Conservation (phyloP, 1,140 invertebrate genomes). For the Drosophila mauritiana region DNA sequence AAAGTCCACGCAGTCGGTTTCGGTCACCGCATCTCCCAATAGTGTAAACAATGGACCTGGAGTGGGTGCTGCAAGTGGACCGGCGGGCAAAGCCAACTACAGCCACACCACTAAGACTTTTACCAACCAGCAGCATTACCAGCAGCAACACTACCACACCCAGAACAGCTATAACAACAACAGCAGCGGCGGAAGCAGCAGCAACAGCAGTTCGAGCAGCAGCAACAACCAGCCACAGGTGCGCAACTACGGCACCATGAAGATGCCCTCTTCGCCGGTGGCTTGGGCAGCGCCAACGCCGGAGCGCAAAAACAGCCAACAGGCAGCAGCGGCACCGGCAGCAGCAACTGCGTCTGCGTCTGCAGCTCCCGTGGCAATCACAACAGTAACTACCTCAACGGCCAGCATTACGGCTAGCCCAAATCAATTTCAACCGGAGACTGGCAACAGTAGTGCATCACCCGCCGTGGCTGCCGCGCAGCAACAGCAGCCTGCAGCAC, state of each 20-base stretch:
- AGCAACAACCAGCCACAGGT: conserved; percentile 73
- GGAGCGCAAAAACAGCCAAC: conserved; percentile 70
- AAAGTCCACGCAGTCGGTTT: conserved; percentile 80
- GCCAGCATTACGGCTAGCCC: conserved; percentile 76
- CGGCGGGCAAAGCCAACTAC: conserved; percentile 56
- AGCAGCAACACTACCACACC: conserved; percentile 47
- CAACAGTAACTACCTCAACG: conserved; percentile 76
- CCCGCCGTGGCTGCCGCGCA: conserved; percentile 27
- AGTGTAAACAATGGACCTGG: conserved; percentile 63
- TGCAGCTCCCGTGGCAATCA: conserved; percentile 15
- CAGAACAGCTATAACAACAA: conserved; percentile 34
- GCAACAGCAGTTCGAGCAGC: conserved; percentile 57
- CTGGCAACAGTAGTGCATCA: conserved; percentile 36
- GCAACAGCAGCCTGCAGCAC: conserved; percentile 14
- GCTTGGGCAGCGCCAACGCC: conserved; percentile 62
- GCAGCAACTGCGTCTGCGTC: conserved; percentile 11
- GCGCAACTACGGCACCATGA: conserved; percentile 80
- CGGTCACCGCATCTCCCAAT: conserved; percentile 79
- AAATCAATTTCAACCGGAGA: conserved; percentile 73
- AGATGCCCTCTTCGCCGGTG: conserved; percentile 77
- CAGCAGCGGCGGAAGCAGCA: conserved; percentile 32
- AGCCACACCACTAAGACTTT: conserved; percentile 39
- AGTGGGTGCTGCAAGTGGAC: conserved; percentile 57
- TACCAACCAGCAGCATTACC: conserved; percentile 61
- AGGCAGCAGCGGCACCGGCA: conserved; percentile 29